Percentiles rank a stretch among this genome's conserved stretches.
phyloP scores from a whole-genome alignment of 2,113 vertebrate species.

The Upupa epops region DNA sequence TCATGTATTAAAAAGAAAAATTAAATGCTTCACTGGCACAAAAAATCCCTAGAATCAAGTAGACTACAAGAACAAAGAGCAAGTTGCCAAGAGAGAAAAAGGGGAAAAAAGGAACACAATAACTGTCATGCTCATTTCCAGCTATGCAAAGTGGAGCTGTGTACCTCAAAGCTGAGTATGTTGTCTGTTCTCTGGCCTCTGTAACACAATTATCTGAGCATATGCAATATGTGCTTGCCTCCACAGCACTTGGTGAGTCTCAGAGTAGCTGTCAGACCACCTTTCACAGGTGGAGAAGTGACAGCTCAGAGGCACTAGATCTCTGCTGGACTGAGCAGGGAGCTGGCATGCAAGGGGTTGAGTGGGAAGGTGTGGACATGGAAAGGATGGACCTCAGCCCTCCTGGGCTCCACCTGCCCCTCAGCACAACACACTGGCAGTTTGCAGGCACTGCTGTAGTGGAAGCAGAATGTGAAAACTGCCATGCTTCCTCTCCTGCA shows the following conservation, averaged over 20 bases:
- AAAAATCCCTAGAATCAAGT: conserved; percentile 30
- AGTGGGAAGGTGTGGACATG: background rate
- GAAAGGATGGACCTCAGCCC: background rate
- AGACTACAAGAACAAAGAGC: conserved; percentile 21
- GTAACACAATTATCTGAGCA: background rate
- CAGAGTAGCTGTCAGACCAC: background rate
- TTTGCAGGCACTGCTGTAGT: background rate
- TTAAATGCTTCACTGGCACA: conserved; percentile 18
- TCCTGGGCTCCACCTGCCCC: background rate
- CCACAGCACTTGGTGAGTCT: background rate
- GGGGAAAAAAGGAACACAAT: background rate
- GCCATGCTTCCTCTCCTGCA: background rate
- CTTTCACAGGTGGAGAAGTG: background rate
- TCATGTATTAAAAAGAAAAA: conserved; percentile 43
- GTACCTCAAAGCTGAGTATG: background rate
- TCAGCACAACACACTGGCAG: background rate
- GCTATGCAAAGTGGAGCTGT: background rate
- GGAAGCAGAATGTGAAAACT: background rate
- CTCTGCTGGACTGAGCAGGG: fast-evolving
- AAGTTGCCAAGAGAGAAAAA: background rate
- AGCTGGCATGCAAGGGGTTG: fast-evolving
- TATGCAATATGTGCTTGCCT: background rate
- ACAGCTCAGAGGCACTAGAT: background rate
- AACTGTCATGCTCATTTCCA: background rate
- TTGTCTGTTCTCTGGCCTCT: background rate